phyloP scores from a whole-genome alignment of 1,140 invertebrate genomes.

The Mycetomoellerius zeteki region DNA sequence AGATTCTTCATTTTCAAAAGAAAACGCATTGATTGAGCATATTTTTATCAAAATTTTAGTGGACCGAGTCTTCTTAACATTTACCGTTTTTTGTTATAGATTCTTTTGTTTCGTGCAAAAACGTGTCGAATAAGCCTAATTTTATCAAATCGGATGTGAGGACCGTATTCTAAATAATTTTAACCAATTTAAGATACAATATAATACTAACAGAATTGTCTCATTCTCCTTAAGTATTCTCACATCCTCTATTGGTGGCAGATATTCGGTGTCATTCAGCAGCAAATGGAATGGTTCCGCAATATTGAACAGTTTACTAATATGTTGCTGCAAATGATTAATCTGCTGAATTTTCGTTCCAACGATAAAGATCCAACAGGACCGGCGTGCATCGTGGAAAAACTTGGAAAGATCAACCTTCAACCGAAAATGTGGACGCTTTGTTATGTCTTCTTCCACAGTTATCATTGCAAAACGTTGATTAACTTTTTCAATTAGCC shows the following conservation, averaged over 20 bases:
- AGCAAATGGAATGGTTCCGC: slow-evolving; percentile 77
- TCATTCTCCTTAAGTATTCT: slow-evolving; percentile 76
- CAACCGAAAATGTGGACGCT: slow-evolving; percentile 74
- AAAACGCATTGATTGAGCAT: too few species aligned
- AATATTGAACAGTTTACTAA: slow-evolving; percentile 76
- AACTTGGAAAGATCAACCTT: slow-evolving; percentile 79
- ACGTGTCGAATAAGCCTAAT: too few species aligned
- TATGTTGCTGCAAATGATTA: slow-evolving; percentile 73
- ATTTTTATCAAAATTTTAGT: too few species aligned
- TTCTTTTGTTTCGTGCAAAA: neutral
- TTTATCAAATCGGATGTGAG: too few species aligned
- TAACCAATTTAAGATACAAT: neutral
- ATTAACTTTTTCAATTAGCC: too few species aligned
- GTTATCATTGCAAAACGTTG: neutral
- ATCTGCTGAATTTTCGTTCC: slow-evolving; percentile 71
- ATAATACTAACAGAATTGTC: slow-evolving; percentile 68
- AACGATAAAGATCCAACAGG: slow-evolving; percentile 78
- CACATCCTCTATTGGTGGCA: slow-evolving; percentile 80
- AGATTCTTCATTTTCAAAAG: too few species aligned
- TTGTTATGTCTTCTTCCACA: neutral
- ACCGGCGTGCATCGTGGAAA: slow-evolving; percentile 74
- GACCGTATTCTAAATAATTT: too few species aligned
- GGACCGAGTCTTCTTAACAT: too few species aligned
- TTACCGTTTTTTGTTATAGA: too few species aligned
- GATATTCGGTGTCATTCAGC: slow-evolving; percentile 72